A percentile compares a stretch with the other conserved stretches of the same genome.
Evolutionary conservation across 2,797 vertebrate genomes (phyloP).

Genomic region (Dipus sagitta): DNA sequence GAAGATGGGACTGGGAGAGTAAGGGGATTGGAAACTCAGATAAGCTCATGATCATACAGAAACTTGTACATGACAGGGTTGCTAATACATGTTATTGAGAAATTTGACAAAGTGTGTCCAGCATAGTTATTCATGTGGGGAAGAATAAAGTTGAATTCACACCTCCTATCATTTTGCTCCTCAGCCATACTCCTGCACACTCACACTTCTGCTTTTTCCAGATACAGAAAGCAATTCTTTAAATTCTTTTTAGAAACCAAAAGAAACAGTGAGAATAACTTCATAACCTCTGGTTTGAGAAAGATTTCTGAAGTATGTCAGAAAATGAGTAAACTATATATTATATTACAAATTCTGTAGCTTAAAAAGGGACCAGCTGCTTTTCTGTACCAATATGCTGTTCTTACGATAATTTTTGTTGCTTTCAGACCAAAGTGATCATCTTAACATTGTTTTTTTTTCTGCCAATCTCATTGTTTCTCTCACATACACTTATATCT

Average conservation of each 20-base stretch:
- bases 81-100: background rate
- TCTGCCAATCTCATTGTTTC: background rate
- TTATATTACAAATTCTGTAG: background rate
- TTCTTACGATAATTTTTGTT: background rate
- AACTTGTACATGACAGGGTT: background rate
- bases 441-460: background rate
- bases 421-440: background rate
- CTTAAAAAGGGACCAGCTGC: background rate
- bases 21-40: background rate
- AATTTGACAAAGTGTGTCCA: background rate
- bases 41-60: background rate
- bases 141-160: background rate
- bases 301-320: background rate
- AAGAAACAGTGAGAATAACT: background rate
- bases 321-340: background rate
- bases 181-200: no score
- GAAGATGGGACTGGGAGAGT: background rate
- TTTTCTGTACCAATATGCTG: background rate
- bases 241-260: background rate
- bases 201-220: background rate
- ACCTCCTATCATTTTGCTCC: background rate
- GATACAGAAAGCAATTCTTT: no score
- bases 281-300: background rate
- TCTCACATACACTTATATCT: background rate
- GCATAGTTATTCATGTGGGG: background rate